Conservation (phyloP, 2,797 vertebrate genomes). For the Jordanella pulchra region DNA sequence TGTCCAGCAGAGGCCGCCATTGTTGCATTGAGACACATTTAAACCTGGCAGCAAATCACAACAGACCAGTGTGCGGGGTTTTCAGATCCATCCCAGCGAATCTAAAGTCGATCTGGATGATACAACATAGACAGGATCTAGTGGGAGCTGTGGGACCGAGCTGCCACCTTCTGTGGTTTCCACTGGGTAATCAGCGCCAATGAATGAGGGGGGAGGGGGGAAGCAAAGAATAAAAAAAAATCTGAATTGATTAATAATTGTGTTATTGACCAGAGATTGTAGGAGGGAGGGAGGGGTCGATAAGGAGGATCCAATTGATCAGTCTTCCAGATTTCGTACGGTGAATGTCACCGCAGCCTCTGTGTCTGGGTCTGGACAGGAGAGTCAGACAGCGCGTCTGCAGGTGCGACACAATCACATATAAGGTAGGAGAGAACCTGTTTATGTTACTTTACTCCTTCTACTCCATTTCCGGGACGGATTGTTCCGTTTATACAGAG, state of each 20-base stretch:
- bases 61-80: slow-evolving; percentile 22
- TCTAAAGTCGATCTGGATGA: slow-evolving; percentile 24
- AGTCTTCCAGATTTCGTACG: slow-evolving; percentile 27
- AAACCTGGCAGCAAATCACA: slow-evolving; percentile 17
- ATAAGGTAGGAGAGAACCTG: slow-evolving; percentile 57
- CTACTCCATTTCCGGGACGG: background rate
- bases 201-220: background rate
- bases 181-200: slow-evolving; percentile 12
- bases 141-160: slow-evolving; percentile 14
- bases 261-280: slow-evolving; percentile 44
- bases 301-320: slow-evolving; percentile 63
- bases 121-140: slow-evolving; percentile 18
- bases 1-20: slow-evolving; percentile 53
- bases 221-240: background rate
- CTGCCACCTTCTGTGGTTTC: slow-evolving; percentile 31
- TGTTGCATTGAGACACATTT: slow-evolving; percentile 3
- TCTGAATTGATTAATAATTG: slow-evolving; percentile 29
- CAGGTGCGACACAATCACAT: slow-evolving; percentile 40
- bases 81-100: background rate
- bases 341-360: slow-evolving; percentile 36
- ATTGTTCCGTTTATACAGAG: background rate
- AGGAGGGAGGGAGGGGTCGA: slow-evolving; percentile 38
- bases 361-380: slow-evolving; percentile 15
- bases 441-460: slow-evolving; percentile 1
- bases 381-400: slow-evolving; percentile 40